These are phyloP conservation scores for Crossaster papposus DNA, from an alignment of 53 echinoderm and acorn worm species.

Conservation along the genomic window DNA sequence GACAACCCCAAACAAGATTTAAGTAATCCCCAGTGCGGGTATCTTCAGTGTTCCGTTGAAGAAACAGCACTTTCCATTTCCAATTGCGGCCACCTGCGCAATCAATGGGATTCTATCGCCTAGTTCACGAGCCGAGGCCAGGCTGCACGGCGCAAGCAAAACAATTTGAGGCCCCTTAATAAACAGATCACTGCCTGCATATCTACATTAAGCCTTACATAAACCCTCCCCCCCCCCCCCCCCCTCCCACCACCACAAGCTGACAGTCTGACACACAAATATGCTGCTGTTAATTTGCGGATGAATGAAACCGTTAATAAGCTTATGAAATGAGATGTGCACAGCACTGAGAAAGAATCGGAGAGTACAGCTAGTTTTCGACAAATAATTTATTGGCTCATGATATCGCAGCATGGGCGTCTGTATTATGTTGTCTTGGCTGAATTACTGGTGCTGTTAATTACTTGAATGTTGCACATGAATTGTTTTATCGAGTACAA, in stretches of 20 bases:
- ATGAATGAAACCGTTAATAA: conserved; percentile 49
- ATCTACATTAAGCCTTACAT: conserved; percentile 13
- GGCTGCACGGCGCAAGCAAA: conserved; percentile 6
- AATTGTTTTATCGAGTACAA: not conserved
- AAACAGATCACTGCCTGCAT: conserved; percentile 46
- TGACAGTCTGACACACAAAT: conserved; percentile 9
- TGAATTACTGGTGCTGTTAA: not conserved
- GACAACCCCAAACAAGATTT: not conserved
- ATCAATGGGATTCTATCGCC: not conserved
- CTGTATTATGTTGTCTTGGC: not conserved
- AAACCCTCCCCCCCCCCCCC: not conserved
- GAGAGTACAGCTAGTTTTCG: not conserved
- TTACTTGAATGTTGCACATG: not conserved
- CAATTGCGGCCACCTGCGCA: conserved; percentile 29
- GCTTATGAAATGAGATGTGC: conserved; percentile 41
- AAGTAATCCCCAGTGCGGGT: not conserved
- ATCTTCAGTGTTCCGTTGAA: not conserved
- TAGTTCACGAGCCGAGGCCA: conserved; percentile 1
- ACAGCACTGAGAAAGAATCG: not conserved
- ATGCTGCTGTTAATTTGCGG: conserved; percentile 20
- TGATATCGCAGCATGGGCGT: not conserved
- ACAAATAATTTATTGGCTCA: not conserved
- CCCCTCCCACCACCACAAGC: not conserved
- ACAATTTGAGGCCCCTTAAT: not conserved
- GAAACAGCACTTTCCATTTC: not conserved